phyloP scores from a whole-genome alignment of 2,888 invertebrate species.

The Ariolimax columbianus region DNA sequence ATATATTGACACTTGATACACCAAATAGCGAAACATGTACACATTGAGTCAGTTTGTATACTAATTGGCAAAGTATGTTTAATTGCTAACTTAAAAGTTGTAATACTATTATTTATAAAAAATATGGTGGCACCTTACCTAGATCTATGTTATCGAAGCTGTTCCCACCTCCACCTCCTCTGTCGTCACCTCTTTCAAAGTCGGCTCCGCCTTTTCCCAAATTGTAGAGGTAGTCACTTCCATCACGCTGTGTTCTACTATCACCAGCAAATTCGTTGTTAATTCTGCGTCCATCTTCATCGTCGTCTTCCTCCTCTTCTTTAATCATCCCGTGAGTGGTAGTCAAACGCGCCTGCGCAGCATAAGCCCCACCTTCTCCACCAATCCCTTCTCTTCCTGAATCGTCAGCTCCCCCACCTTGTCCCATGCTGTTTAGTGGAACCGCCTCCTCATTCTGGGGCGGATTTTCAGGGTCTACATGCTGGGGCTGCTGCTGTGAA shows the following conservation, averaged over 20 bases:
- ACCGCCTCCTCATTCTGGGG: conserved; percentile 65
- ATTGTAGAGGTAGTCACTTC: conserved; percentile 15
- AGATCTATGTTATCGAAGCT: conserved; percentile 31
- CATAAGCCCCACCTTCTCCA: conserved; percentile 41
- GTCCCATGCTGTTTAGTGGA: conserved; percentile 67
- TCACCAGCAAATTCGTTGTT: conserved; percentile 28
- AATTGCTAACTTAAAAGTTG: too few relatives aligned
- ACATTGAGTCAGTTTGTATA: too few relatives aligned
- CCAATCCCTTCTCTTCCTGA: conserved; percentile 30
- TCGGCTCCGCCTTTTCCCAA: conserved; percentile 19
- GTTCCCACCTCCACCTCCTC: conserved; percentile 22
- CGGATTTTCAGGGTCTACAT: conserved; percentile 70
- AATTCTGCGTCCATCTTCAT: conserved; percentile 18
- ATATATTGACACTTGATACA: too few relatives aligned
- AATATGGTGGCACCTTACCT: conserved; percentile 29
- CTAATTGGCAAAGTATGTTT: too few relatives aligned
- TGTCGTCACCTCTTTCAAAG: conserved; percentile 37
- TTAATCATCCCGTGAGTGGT: conserved; percentile 29
- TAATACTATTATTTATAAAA: neutral
- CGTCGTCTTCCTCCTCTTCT: conserved; percentile 48
- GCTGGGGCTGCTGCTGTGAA: conserved; percentile 52
- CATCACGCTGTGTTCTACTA: neutral
- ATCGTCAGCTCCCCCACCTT: conserved; percentile 36
- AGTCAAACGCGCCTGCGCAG: conserved; percentile 27
- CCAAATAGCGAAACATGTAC: too few relatives aligned